Conservation (phyloP, 2,113 vertebrate genomes). For the Campylorhamphus procurvoides region DNA sequence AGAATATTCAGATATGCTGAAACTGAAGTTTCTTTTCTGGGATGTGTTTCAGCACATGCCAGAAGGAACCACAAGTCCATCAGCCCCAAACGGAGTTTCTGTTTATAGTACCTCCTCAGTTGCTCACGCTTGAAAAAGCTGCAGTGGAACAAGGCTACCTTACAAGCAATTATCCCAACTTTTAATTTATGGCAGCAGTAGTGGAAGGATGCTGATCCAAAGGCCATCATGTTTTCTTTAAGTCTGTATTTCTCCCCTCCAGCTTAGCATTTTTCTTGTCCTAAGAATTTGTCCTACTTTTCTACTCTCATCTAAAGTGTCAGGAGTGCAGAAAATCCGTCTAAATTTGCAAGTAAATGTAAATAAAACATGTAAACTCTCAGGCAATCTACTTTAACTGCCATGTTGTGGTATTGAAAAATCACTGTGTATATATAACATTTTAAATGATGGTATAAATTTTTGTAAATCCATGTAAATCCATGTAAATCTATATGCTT, state of each 20-base stretch:
- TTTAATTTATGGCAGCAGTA: background rate
- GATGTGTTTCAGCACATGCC: background rate
- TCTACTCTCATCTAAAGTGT: background rate
- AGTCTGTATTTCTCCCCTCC: background rate
- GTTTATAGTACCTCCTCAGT: background rate
- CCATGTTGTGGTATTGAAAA: background rate
- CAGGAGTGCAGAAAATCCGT: background rate
- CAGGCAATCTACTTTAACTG: background rate
- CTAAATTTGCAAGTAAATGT: conserved; percentile 19
- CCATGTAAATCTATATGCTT: background rate
- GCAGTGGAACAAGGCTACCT: background rate
- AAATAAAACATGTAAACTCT: background rate
- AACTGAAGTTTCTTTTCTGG: background rate
- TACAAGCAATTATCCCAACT: background rate
- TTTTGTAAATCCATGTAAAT: background rate
- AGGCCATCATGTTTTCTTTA: background rate
- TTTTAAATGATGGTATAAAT: background rate
- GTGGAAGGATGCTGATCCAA: background rate
- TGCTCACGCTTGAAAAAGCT: background rate
- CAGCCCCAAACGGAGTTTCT: background rate
- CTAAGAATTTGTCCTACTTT: background rate
- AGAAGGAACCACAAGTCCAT: background rate
- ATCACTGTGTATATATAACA: background rate
- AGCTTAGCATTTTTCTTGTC: background rate
- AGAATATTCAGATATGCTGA: background rate